phyloP scores from a whole-genome alignment of 2,797 vertebrate genomes.

The Enteromius afrohamiltoni region DNA sequence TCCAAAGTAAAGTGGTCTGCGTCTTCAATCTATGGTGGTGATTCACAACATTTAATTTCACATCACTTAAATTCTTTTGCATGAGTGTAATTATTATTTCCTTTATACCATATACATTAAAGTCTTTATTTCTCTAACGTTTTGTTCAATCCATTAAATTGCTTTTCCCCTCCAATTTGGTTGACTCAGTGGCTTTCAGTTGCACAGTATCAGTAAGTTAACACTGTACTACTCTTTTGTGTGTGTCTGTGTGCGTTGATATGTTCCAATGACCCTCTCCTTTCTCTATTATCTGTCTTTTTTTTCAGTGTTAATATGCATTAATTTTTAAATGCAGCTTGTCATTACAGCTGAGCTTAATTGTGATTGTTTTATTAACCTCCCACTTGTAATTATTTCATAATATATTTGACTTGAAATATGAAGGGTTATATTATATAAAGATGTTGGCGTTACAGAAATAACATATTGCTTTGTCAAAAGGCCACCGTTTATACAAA shows the following conservation, averaged over 20 bases:
- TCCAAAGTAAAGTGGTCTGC: not conserved
- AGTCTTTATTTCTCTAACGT: constrained; percentile 50
- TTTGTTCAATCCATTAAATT: constrained; percentile 59
- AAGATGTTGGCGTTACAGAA: constrained; percentile 5
- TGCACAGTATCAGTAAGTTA: constrained; percentile 83
- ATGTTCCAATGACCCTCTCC: not conserved
- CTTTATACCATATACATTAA: constrained; percentile 55
- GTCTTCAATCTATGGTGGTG: not conserved
- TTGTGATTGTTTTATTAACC: not conserved
- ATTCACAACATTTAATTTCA: constrained; percentile 6
- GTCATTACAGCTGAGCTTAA: not conserved
- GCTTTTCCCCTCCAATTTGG: constrained; percentile 65
- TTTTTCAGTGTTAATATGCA: not conserved
- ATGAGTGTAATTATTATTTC: constrained; percentile 27
- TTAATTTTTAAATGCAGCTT: not conserved
- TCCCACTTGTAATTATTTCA: not conserved
- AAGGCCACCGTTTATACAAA: not conserved
- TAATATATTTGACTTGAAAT: not conserved
- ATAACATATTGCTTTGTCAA: not conserved
- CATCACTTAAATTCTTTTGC: constrained; percentile 28
- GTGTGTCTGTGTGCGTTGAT: constrained; percentile 32
- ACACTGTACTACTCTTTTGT: constrained; percentile 50
- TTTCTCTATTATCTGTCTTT: constrained; percentile 1
- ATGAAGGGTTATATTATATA: not conserved
- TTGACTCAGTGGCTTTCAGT: constrained; percentile 81